phyloP scores from a whole-genome alignment of 2,888 invertebrate species.

The Bursaphelenchus okinawaensis region DNA sequence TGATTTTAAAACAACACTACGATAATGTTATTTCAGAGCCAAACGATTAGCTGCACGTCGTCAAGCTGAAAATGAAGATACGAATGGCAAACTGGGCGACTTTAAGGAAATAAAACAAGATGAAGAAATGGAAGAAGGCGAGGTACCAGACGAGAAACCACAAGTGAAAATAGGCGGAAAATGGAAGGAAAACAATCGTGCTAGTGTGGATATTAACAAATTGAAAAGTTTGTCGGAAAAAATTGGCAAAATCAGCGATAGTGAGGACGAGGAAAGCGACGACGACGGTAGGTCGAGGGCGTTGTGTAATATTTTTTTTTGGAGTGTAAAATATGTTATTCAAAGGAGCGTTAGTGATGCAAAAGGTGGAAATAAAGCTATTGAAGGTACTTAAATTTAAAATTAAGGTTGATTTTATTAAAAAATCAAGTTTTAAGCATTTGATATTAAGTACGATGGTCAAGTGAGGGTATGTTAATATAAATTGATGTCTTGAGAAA shows the following conservation, averaged over 20 bases:
- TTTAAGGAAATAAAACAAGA: conserved; percentile 9
- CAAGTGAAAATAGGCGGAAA: neutral
- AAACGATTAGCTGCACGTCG: conserved; percentile 26
- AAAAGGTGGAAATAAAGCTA: too few species aligned
- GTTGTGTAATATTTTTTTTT: neutral
- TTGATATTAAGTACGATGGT: too few species aligned
- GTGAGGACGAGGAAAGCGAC: conserved; percentile 19
- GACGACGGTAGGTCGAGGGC: conserved; percentile 3
- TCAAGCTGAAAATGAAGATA: conserved; percentile 10
- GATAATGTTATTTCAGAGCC: conserved; percentile 15
- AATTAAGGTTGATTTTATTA: too few species aligned
- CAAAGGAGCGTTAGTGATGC: too few species aligned
- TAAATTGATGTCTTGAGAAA: too few species aligned
- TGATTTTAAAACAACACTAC: too few species aligned
- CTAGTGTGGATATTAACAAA: conserved; percentile 16
- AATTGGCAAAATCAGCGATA: conserved; percentile 16
- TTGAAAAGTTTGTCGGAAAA: conserved; percentile 17
- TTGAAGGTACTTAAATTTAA: too few species aligned
- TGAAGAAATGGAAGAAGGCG: conserved; percentile 31
- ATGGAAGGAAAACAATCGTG: conserved; percentile 15
- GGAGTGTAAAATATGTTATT: too few species aligned
- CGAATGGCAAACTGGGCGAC: neutral
- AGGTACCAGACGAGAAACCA: conserved; percentile 24
- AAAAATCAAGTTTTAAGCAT: too few species aligned
- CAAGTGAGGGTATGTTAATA: too few species aligned